Base-by-base conservation (phyloP, 23 tunicate genomes). In the Phallusia fumigata region DNA sequence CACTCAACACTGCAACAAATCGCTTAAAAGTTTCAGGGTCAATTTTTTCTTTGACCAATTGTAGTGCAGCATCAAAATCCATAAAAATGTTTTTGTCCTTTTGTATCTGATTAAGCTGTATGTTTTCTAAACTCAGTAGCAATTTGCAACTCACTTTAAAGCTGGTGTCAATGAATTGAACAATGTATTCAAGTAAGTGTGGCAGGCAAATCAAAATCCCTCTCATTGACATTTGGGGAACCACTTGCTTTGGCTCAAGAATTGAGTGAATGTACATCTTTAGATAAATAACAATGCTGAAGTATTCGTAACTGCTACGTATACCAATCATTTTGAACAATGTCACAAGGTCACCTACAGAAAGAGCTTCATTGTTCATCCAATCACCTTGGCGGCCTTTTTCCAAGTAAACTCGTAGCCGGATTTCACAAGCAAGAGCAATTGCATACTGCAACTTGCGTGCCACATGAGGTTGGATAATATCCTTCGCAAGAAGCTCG, bases 361-460 rank as follows among this genome's bases (percentile, higher is more conserved):
- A 16, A 22, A 58, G 28, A 11, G 8, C 53, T 5, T 31, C 73
- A 22, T 65, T 52, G 8, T 30, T 31, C 1, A 80, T 30, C 32
- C 58, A 80, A 22, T 80, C 83, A 30, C 12, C 36, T 53, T 80
- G 83, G 26, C 73, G 31, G 13, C 30, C 12, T 32, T 32, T 32
- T 5, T 53, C 31, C 73, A 52, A 18, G 74, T 80, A 80, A 31
- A 80, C 36, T 21, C 45, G 47, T 2, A 80, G 35, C 28, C 83
- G 34, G 3, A 53, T 32, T 80, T 80, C 83, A 52, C 83, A 80
- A 28, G 83, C 83, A 53, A 80, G 40, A 19, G 83, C 83, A 32
- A 80, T 31, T 0, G 83, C 83, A 53, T 35, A 53, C 40, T 80
- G 15, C 31, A 80, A 73, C 36, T 80, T 32, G 10, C 10, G 73